Percentiles rank a stretch among this genome's conserved stretches.
phyloP scores from a whole-genome alignment of 2,113 vertebrate species.

The Xiphias gladius region DNA sequence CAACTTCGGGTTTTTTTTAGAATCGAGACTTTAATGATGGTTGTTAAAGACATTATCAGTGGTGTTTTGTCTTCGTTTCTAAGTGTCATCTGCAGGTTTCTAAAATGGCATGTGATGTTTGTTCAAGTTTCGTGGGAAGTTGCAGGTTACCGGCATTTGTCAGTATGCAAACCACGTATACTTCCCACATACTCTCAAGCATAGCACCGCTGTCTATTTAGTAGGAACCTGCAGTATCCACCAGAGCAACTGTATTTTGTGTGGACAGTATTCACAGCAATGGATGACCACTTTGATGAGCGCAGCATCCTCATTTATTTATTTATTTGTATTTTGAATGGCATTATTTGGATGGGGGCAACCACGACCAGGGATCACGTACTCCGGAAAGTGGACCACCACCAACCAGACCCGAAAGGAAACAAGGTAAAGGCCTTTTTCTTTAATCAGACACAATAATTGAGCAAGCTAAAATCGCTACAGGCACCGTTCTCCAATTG shows the following conservation, averaged over 20 bases:
- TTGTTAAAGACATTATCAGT: background rate
- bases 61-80: background rate
- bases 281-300: no score
- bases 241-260: no score
- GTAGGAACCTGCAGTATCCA: no score
- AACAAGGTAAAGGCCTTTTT: constrained; percentile 49
- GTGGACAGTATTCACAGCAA: no score
- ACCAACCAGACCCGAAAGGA: constrained; percentile 81
- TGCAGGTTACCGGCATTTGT: background rate
- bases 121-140: no score
- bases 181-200: background rate
- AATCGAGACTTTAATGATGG: background rate
- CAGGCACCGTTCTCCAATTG: no score
- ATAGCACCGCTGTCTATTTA: no score
- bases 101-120: background rate
- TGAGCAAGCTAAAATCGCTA: no score
- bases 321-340: background rate
- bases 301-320: background rate
- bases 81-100: background rate
- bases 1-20: no score
- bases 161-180: background rate
- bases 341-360: constrained; percentile 64
- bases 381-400: constrained; percentile 76
- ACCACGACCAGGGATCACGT: constrained; percentile 55
- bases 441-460: no score